Base-by-base conservation (phyloP, 2,113 vertebrate genomes). In the Cyprinodon tularosa region DNA sequence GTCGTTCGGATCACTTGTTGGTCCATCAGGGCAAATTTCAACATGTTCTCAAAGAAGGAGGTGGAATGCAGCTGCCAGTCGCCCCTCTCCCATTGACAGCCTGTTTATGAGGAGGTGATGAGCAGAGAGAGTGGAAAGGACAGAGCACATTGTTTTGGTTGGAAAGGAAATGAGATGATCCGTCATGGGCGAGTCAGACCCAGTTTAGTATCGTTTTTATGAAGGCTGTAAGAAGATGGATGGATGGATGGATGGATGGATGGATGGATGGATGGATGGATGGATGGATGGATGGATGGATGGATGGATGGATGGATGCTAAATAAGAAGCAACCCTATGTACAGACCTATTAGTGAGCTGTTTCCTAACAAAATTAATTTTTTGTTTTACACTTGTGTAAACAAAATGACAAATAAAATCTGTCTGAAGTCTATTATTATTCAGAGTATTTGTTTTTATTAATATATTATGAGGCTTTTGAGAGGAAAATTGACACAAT, bases 51-150 rank as follows among this genome's bases (percentile, higher is more conserved):
- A 47, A 22, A 57, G 50, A 9, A 57, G 62, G 39, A 82, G 59
- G 47, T 65, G 89, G 92, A 92, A 92, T 91, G 89, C 77, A 77
- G 88, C 81, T 80, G 83, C 65, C 8, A 44, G 67, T 60, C 66
- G 44, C 76, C 74, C 74, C 38, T 48, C 53, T 57, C 66, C 65
- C 67, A 62, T 60, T 71, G 80, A 82, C 81, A 74, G 71, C 3
- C 37, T 62, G 74, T 85, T 91, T 91, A 92, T 93, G 86, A 90
- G 84, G 64, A 92, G 84, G 90, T 83, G 92, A 92, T 91, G 92
- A 92, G 84, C 87, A 80, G 73, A 74, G 73, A 48, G 71, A 69
- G 66, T 17, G 42, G 9, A 1, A 15, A 71, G 78, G 82, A 53
- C 50, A 42, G 68, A 40, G 40, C 22, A 22, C 72, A 76, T 50